Percentiles rank a stretch among this genome's conserved stretches.
Conservation (phyloP, 2,797 vertebrate species). For the Erethizon dorsatum region DNA sequence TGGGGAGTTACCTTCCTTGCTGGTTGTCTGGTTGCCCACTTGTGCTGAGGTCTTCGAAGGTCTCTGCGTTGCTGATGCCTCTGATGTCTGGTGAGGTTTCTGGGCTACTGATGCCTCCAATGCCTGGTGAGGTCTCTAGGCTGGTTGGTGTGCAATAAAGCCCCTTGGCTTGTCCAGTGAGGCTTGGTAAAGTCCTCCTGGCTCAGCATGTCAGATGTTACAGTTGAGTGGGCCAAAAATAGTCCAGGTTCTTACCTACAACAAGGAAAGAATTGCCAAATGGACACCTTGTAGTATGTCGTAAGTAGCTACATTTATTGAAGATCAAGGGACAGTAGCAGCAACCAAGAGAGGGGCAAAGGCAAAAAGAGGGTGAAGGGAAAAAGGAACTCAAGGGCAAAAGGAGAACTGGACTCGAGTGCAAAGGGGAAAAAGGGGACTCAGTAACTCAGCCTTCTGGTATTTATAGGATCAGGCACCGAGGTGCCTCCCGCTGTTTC, state of each 20-base stretch:
- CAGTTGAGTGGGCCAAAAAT: background rate
- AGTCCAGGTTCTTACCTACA: background rate
- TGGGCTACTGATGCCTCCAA: background rate
- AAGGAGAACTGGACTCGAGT: background rate
- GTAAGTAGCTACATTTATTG: background rate
- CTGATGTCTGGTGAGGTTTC: background rate
- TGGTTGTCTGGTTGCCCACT: background rate
- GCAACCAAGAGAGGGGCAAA: background rate
- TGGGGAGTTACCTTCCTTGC: background rate
- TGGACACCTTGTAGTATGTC: background rate
- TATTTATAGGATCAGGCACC: too few species aligned
- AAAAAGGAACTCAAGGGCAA: background rate
- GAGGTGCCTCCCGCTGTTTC: background rate
- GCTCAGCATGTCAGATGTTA: background rate
- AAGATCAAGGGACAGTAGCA: background rate
- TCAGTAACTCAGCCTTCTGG: too few species aligned
- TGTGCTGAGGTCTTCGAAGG: background rate
- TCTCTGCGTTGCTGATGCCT: background rate
- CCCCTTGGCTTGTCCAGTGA: background rate
- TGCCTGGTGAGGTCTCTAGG: too few species aligned
- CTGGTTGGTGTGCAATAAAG: background rate
- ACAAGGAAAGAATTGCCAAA: background rate
- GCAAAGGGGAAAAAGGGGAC: too few species aligned
- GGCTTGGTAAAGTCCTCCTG: background rate
- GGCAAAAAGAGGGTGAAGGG: background rate